Percentiles rank a stretch among this genome's conserved stretches.
Conservation (phyloP, 2,888 invertebrate genomes). For the Suillia variegata region DNA sequence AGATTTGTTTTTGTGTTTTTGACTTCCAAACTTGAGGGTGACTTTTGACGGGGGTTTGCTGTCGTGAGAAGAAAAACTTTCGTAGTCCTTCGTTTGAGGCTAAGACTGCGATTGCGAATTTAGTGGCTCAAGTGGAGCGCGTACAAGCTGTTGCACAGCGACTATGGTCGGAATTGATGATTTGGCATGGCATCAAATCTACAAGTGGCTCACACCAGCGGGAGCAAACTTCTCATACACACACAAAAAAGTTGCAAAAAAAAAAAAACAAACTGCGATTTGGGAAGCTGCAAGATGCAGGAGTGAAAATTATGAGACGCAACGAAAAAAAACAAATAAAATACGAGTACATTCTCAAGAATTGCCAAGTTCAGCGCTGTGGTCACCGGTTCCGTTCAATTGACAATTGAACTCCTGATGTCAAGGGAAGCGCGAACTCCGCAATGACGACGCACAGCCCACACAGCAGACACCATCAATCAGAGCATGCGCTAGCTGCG, state of each 20-base stretch:
- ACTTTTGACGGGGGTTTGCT: conserved; percentile 13
- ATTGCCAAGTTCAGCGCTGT: conserved; percentile 49
- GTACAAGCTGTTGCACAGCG: background rate
- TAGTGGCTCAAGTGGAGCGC: conserved; percentile 1
- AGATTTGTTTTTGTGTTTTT: no score
- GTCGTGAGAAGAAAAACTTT: background rate
- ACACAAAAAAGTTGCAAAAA: no score
- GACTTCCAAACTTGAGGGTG: conserved; percentile 42
- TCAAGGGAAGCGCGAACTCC: conserved; percentile 9
- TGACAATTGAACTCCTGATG: conserved; percentile 44
- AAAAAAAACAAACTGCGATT: no score
- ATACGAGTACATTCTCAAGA: conserved; percentile 13
- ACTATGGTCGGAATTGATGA: background rate
- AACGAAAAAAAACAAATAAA: no score
- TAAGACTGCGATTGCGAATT: no score
- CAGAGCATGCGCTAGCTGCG: background rate
- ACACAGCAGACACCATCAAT: conserved; percentile 7
- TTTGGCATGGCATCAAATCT: conserved; percentile 11
- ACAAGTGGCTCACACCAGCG: conserved; percentile 60
- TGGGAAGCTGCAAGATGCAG: no score
- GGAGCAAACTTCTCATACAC: conserved; percentile 38
- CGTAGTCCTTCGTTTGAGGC: background rate
- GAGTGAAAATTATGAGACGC: background rate
- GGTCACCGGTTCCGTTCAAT: conserved; percentile 51
- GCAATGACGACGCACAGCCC: no score